A percentile compares a stretch with the other conserved stretches of the same genome.
Conservation (phyloP, 2,113 vertebrate genomes). For the Catharus bicknelli region DNA sequence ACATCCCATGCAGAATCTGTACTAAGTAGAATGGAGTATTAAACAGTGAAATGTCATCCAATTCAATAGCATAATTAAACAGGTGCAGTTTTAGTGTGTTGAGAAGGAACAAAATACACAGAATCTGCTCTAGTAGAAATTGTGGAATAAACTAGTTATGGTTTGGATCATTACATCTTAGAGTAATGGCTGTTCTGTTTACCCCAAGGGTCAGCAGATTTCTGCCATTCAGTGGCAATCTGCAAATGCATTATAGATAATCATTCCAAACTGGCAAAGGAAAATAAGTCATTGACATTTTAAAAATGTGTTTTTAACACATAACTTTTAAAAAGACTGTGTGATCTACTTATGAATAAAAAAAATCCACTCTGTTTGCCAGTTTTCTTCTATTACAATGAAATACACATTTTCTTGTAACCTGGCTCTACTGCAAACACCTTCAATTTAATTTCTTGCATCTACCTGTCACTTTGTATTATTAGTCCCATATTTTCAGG, state of each 20-base stretch:
- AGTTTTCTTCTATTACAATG: background rate
- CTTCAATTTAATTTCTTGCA: background rate
- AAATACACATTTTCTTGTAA: background rate
- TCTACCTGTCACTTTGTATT: background rate
- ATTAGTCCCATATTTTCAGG: background rate
- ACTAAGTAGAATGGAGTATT: background rate
- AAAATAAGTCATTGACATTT: constrained; percentile 13
- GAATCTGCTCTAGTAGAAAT: background rate
- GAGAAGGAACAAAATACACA: background rate
- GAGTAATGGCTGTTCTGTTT: constrained; percentile 27
- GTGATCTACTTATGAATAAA: background rate
- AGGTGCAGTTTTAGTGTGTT: constrained; percentile 25
- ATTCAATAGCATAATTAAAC: constrained; percentile 23
- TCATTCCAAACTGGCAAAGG: constrained; percentile 8
- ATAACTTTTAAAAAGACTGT: background rate
- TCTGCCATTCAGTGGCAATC: constrained; percentile 27
- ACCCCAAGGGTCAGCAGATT: constrained; percentile 50
- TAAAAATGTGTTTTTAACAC: background rate
- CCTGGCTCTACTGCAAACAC: background rate
- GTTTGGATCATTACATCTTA: constrained; percentile 31
- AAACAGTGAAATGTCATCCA: background rate
- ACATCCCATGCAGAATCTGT: background rate
- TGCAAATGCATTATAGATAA: constrained; percentile 18
- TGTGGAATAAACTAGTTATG: background rate
- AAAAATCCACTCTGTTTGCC: background rate